A percentile compares a stretch with the other conserved stretches of the same genome.
phyloP scores from a whole-genome alignment of 2,888 invertebrate genomes.

The Heteromyza rotundicornis region DNA sequence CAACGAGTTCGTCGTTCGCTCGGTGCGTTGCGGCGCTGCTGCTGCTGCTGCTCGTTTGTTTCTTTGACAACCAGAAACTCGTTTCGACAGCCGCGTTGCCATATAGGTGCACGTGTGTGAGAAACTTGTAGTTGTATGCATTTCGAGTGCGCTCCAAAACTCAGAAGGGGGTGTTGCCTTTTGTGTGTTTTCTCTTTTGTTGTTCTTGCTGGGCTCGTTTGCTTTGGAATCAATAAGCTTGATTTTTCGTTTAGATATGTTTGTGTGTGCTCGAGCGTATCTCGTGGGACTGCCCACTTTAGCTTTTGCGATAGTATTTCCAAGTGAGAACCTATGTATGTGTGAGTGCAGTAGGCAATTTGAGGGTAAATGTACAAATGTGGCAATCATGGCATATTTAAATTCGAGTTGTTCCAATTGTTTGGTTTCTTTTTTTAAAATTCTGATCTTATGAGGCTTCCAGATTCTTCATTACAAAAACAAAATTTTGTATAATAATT shows the following conservation, averaged over 20 bases:
- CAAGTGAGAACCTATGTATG: neutral
- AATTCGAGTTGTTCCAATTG: too few relatives aligned
- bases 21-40: conserved; percentile 33
- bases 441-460: too few relatives aligned
- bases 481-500: too few relatives aligned
- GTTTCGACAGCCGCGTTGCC: conserved; percentile 31
- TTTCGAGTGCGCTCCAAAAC: neutral
- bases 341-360: neutral
- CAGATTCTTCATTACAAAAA: too few relatives aligned
- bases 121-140: neutral
- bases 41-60: conserved; percentile 24
- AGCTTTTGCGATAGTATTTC: conserved; percentile 26
- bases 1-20: conserved; percentile 24
- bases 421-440: too few relatives aligned
- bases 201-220: neutral
- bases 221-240: conserved; percentile 38
- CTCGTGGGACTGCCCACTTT: conserved; percentile 56
- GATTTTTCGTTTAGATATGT: conserved; percentile 50
- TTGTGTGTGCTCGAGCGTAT: conserved; percentile 26
- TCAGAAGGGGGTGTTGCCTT: conserved; percentile 51
- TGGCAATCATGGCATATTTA: neutral
- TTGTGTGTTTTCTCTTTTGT: conserved; percentile 16
- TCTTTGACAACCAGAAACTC: conserved; percentile 43
- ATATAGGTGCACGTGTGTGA: neutral
- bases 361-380: neutral